Evolutionary conservation across 2,113 vertebrate species (phyloP).

Genomic region (Monopterus albus): DNA sequence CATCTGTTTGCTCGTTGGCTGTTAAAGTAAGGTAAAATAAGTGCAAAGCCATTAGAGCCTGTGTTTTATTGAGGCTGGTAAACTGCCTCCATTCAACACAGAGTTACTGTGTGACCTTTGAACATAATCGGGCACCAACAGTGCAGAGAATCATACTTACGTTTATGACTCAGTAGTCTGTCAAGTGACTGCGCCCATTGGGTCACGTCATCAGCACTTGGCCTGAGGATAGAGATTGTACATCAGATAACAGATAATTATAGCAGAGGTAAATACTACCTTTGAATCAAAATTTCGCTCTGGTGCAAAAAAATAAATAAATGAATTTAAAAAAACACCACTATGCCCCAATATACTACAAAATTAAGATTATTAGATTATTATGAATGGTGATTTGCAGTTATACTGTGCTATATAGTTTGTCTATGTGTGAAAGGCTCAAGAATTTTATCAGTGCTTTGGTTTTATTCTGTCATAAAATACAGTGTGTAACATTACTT

Average conservation of each 20-base stretch:
- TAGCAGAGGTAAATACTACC: too few species aligned
- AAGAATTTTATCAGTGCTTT: too few species aligned
- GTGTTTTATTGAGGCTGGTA: conserved; percentile 45
- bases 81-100: conserved; percentile 6
- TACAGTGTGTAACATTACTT: too few species aligned
- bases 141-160: conserved; percentile 84
- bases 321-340: too few species aligned
- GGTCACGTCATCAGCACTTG: conserved; percentile 87
- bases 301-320: too few species aligned
- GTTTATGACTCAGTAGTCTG: conserved; percentile 89
- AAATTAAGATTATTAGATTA: too few species aligned
- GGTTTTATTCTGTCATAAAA: too few species aligned
- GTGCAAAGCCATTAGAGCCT: conserved; percentile 5
- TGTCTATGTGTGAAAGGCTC: too few species aligned
- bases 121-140: conserved; percentile 3
- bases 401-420: background rate
- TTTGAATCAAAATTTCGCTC: too few species aligned
- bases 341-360: too few species aligned
- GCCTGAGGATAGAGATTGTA: conserved; percentile 75
- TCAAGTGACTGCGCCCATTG: conserved; percentile 92
- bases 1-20: background rate
- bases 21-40: conserved; percentile 8
- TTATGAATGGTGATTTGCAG: too few species aligned
- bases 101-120: conserved; percentile 40
- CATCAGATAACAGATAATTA: conserved; percentile 23